Conservation (phyloP, 2,888 invertebrate species). For the Stramonita haemastoma region DNA sequence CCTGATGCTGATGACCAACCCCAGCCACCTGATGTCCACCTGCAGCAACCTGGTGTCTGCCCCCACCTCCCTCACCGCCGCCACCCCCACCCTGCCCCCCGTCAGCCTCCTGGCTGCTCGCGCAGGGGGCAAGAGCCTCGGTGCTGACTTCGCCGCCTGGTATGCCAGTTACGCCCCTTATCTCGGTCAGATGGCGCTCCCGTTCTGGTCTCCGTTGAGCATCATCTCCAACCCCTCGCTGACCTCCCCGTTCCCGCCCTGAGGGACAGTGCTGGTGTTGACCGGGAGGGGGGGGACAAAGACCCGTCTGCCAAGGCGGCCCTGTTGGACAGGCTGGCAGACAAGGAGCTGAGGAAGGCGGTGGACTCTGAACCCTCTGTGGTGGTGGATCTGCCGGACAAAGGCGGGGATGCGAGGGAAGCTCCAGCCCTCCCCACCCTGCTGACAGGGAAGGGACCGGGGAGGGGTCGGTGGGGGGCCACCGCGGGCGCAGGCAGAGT, state of each 20-base stretch:
- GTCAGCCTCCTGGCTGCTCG: constrained; percentile 31
- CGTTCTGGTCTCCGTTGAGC: constrained; percentile 35
- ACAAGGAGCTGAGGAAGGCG: not conserved
- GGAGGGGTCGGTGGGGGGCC: not conserved
- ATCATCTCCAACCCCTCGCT: constrained; percentile 31
- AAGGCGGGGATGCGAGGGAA: not conserved
- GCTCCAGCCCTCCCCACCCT: constrained; percentile 20
- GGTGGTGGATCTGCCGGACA: not conserved
- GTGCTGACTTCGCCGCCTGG: constrained; percentile 35
- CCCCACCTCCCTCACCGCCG: not conserved
- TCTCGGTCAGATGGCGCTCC: constrained; percentile 35
- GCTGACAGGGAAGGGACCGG: not conserved
- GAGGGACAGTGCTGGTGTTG: not conserved
- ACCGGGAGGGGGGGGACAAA: not conserved
- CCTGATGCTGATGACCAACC: constrained; percentile 14
- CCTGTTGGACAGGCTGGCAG: not conserved
- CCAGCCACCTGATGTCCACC: constrained; percentile 21
- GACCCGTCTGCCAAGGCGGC: not conserved
- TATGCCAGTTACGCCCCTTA: constrained; percentile 36
- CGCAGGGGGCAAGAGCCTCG: not conserved
- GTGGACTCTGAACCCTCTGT: not conserved
- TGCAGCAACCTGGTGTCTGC: not conserved
- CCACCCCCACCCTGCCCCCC: constrained; percentile 32
- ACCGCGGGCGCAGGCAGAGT: constrained; percentile 34
- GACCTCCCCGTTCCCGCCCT: not conserved